Percentiles rank a stretch among this genome's conserved stretches.
Evolutionary conservation across 1,140 invertebrate species (phyloP).

Genomic region (Helicoverpa armigera): DNA sequence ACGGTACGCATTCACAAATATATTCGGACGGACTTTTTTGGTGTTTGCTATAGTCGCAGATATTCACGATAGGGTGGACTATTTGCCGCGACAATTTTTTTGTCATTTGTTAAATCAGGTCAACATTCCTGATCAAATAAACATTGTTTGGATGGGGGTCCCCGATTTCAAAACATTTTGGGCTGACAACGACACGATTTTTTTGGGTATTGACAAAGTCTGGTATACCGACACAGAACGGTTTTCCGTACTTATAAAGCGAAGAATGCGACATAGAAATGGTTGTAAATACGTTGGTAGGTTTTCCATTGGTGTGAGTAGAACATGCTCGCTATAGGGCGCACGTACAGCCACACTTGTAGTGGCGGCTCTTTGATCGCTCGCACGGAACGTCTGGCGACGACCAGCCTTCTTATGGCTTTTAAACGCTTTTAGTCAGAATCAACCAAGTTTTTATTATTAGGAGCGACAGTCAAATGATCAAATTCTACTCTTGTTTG

Average conservation of each 20-base stretch:
- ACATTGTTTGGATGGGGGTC: conserved; percentile 27
- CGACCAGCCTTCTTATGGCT: conserved; percentile 48
- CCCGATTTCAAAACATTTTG: conserved; percentile 1
- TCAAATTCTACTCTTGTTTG: conserved; percentile 5
- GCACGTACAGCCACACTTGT: neutral
- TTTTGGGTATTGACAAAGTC: neutral
- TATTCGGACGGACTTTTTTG: conserved; percentile 40
- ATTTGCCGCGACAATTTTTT: conserved; percentile 35
- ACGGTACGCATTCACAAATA: conserved; percentile 35
- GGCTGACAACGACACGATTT: neutral
- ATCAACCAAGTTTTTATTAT: conserved; percentile 39
- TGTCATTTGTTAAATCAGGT: conserved; percentile 43
- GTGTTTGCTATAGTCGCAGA: conserved; percentile 35
- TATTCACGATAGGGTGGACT: conserved; percentile 33
- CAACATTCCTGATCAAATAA: conserved; percentile 33
- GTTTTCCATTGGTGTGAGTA: neutral
- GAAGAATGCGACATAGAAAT: no score
- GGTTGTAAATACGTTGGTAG: no score
- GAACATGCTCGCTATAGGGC: neutral
- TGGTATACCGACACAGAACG: neutral
- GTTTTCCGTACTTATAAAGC: neutral
- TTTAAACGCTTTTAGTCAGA: conserved; percentile 50
- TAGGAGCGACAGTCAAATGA: conserved; percentile 36
- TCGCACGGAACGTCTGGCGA: conserved; percentile 41
- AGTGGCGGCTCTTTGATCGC: conserved; percentile 43